A percentile compares a stretch with the other conserved stretches of the same genome.
Evolutionary conservation across 2,797 vertebrate genomes (phyloP).

Genomic region (Rachycentron canadum): DNA sequence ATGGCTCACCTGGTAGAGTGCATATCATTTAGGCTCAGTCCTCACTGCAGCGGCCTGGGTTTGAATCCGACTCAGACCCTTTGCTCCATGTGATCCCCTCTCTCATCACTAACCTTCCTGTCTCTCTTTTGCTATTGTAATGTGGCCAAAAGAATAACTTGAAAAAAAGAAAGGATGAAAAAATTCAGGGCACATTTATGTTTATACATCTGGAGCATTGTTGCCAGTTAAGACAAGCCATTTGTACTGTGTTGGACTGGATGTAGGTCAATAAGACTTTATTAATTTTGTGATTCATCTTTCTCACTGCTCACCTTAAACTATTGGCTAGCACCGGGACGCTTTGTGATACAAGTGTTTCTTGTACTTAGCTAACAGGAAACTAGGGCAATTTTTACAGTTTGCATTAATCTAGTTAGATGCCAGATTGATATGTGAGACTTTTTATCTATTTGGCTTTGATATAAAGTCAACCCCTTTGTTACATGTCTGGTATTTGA

Average conservation of each 20-base stretch:
- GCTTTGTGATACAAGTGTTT: neutral
- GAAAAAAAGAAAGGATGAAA: conserved; percentile 13
- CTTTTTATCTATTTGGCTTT: too few species aligned
- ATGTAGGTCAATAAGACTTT: conserved; percentile 8
- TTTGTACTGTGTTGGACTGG: conserved; percentile 11
- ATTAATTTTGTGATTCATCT: conserved; percentile 15
- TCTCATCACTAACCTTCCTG: too few species aligned
- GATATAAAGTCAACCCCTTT: neutral
- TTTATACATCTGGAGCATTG: neutral
- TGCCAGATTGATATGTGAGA: conserved; percentile 1
- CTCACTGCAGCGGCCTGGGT: too few species aligned
- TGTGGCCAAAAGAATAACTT: too few species aligned
- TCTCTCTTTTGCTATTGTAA: too few species aligned
- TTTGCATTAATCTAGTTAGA: conserved; percentile 7
- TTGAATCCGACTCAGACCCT: too few species aligned
- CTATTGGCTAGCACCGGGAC: neutral
- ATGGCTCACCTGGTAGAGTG: too few species aligned
- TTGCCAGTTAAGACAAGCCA: conserved; percentile 9
- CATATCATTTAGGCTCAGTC: too few species aligned
- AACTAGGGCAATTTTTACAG: neutral
- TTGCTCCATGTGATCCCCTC: too few species aligned
- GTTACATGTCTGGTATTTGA: conserved; percentile 21
- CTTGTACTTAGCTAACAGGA: neutral
- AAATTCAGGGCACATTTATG: neutral
- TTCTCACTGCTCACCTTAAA: conserved; percentile 13